Percentiles rank a stretch among this genome's conserved stretches.
Evolutionary conservation across 2,797 vertebrate species (phyloP).

Genomic region (Hydrolagus colliei): DNA sequence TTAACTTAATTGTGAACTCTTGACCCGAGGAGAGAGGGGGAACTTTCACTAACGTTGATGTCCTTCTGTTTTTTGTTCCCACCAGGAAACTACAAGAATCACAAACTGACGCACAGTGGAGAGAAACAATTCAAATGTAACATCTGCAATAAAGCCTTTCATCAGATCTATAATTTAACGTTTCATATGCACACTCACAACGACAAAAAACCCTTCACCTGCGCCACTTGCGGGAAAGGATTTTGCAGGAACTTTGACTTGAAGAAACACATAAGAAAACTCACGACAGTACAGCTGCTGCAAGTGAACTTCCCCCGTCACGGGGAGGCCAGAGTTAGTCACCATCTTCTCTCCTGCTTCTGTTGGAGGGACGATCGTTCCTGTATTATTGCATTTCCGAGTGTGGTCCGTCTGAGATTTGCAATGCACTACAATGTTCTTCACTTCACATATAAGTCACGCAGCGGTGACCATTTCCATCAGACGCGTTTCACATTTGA

Average conservation of each 20-base stretch:
- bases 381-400: slow-evolving; percentile 17
- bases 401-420: slow-evolving; percentile 8
- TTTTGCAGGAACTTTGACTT: slow-evolving; percentile 88
- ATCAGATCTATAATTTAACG: slow-evolving; percentile 81
- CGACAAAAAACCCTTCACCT: slow-evolving; percentile 84
- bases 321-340: slow-evolving; percentile 60
- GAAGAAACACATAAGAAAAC: slow-evolving; percentile 81
- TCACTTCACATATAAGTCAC: slow-evolving; percentile 2
- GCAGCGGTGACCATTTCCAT: slow-evolving; percentile 12
- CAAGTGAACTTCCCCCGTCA: slow-evolving; percentile 53
- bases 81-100: slow-evolving; percentile 82
- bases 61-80: slow-evolving; percentile 35
- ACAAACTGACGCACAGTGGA: slow-evolving; percentile 81
- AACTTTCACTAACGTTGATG: slow-evolving; percentile 30
- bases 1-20: slow-evolving; percentile 47
- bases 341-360: neutral
- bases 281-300: slow-evolving; percentile 63
- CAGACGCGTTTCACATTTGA: slow-evolving; percentile 6
- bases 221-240: slow-evolving; percentile 77
- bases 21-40: slow-evolving; percentile 38
- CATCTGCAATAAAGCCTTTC: slow-evolving; percentile 83
- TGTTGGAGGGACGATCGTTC: slow-evolving; percentile 18
- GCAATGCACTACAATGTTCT: slow-evolving; percentile 28
- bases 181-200: slow-evolving; percentile 90
- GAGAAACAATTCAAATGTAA: slow-evolving; percentile 83